Percentiles rank a stretch among this genome's conserved stretches.
These are phyloP conservation scores for Circaetus gallicus DNA, from an alignment of 2,113 vertebrate genomes.

Conservation along the genomic window DNA sequence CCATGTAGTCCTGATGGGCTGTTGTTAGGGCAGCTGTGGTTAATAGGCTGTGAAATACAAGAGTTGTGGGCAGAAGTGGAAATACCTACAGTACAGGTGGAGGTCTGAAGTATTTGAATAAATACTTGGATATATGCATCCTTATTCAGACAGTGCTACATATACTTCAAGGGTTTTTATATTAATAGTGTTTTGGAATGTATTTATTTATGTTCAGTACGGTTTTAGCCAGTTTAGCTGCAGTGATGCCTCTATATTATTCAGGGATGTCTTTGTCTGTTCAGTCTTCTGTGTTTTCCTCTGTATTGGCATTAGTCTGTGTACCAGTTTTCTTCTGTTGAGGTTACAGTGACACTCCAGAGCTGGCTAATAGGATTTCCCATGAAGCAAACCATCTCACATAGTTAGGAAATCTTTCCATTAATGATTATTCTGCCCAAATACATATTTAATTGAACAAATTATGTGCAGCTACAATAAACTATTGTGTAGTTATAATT, in stretches of 20 bases:
- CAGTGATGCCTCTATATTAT: neutral
- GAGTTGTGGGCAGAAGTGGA: neutral
- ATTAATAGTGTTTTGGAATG: neutral
- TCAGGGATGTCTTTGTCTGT: neutral
- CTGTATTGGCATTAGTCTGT: neutral
- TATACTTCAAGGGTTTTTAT: neutral
- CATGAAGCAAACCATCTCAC: neutral
- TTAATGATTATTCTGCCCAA: neutral
- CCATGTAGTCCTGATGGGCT: neutral
- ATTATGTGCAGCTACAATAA: neutral
- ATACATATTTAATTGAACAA: neutral
- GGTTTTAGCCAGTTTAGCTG: neutral
- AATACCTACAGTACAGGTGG: fast-evolving
- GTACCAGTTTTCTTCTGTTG: neutral
- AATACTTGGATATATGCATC: neutral
- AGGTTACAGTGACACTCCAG: neutral
- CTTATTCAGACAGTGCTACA: neutral
- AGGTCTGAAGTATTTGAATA: neutral
- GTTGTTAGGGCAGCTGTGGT: neutral
- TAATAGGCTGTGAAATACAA: neutral
- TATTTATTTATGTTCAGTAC: neutral
- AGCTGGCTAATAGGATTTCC: neutral
- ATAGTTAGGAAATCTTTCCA: neutral
- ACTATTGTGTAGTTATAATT: neutral
- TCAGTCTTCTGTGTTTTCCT: neutral